phyloP scores from a whole-genome alignment of 2,797 vertebrate genomes.

The Carcharodon carcharias region DNA sequence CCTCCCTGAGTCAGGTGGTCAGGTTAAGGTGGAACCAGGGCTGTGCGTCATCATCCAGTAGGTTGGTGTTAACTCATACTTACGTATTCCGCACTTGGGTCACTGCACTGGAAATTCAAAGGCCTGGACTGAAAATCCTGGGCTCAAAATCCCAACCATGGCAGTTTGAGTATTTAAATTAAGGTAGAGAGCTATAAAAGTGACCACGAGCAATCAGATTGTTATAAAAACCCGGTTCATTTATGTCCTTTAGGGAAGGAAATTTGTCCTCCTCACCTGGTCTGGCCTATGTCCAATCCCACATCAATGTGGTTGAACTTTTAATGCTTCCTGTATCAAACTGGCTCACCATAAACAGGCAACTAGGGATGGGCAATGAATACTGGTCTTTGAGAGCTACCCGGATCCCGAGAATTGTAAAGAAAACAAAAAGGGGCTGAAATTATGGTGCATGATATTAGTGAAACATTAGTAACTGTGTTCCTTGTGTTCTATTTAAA shows the following conservation, averaged over 20 bases:
- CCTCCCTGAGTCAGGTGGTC: not conserved
- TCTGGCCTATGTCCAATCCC: too few relatives aligned
- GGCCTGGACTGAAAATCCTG: too few relatives aligned
- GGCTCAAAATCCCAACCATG: not conserved
- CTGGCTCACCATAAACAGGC: not conserved
- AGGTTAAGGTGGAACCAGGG: not conserved
- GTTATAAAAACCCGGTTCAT: not conserved
- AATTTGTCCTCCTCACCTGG: too few relatives aligned
- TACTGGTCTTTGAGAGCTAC: not conserved
- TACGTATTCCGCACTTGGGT: not conserved
- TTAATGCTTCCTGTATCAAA: too few relatives aligned
- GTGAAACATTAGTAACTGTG: not conserved
- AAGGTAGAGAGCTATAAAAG: not conserved
- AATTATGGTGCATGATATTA: not conserved
- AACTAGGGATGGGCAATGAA: not conserved
- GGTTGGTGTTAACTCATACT: not conserved
- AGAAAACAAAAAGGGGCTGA: not conserved
- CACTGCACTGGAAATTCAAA: not conserved
- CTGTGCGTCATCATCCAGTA: too few relatives aligned
- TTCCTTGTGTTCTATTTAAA: not conserved
- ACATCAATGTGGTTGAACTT: too few relatives aligned
- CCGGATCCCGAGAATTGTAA: not conserved
- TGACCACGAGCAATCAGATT: not conserved
- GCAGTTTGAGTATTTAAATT: not conserved
- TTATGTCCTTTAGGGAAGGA: not conserved